Conservation (phyloP, 2,113 vertebrate species). For the Oreochromis tanganicae region DNA sequence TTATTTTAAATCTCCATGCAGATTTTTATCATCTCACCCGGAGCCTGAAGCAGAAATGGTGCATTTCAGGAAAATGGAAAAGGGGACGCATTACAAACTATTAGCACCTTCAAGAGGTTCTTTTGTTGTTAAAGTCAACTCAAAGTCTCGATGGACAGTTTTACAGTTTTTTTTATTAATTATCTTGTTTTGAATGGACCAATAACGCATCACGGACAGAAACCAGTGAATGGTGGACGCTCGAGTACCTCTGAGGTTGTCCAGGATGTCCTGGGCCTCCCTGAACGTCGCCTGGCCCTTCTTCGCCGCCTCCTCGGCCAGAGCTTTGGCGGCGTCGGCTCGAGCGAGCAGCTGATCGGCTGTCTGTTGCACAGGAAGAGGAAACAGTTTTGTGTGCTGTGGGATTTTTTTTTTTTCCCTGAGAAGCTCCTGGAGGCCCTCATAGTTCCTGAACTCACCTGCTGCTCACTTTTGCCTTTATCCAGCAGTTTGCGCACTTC, state of each 20-base stretch:
- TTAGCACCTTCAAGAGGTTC: not conserved
- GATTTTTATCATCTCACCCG: not conserved
- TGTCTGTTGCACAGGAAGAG: slow-evolving; percentile 70
- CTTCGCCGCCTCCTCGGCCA: slow-evolving; percentile 89
- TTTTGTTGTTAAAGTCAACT: not conserved
- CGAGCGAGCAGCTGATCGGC: slow-evolving; percentile 94
- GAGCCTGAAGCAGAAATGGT: not conserved
- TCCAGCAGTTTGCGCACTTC: slow-evolving; percentile 93
- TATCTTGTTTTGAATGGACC: not conserved
- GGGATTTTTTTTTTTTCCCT: fast-evolving
- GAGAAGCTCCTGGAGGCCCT: not conserved
- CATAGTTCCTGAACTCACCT: slow-evolving; percentile 69
- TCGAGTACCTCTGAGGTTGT: slow-evolving; percentile 81
- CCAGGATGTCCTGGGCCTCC: slow-evolving; percentile 89
- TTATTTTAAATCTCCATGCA: not conserved
- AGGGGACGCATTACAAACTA: fast-evolving
- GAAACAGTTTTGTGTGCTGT: fast-evolving
- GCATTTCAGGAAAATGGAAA: not conserved
- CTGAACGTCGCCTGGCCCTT: slow-evolving; percentile 84
- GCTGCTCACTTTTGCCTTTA: slow-evolving; percentile 92
- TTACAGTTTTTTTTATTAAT: not conserved
- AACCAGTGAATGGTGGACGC: fast-evolving
- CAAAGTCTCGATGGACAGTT: not conserved
- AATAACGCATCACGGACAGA: not conserved
- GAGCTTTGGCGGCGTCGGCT: slow-evolving; percentile 91